Conservation (phyloP, 2,797 vertebrate species). For the Ammospiza maritima region DNA sequence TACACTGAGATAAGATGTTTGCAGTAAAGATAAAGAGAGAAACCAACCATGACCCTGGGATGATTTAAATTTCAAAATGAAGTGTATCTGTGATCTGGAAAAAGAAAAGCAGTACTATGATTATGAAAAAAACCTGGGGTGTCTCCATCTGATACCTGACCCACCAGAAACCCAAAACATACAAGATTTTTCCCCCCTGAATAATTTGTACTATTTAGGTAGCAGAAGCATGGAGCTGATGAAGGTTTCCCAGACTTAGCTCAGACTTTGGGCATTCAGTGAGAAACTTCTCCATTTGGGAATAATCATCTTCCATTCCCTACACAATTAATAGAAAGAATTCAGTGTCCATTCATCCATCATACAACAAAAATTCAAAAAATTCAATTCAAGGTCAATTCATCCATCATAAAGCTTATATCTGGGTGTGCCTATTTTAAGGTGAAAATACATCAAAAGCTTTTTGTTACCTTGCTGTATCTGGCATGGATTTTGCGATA, state of each 20-base stretch:
- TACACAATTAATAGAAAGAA: background rate
- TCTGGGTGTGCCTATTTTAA: background rate
- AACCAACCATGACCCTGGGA: background rate
- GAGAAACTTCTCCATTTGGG: background rate
- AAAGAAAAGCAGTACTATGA: background rate
- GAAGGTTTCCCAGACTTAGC: background rate
- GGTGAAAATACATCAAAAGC: background rate
- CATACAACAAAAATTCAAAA: no score
- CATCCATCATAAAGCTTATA: background rate
- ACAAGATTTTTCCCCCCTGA: background rate
- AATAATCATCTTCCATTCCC: background rate
- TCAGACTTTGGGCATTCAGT: background rate
- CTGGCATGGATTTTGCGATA: background rate
- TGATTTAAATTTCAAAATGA: background rate
- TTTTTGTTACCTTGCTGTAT: background rate
- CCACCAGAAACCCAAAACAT: background rate
- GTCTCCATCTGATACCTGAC: background rate
- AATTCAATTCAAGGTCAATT: background rate
- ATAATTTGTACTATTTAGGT: background rate
- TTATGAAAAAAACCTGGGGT: background rate
- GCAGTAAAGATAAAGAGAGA: background rate
- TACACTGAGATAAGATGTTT: background rate
- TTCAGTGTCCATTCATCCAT: no score
- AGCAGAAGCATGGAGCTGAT: background rate
- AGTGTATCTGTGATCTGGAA: background rate